Percentiles rank a stretch among this genome's conserved stretches.
These are phyloP conservation scores for Sarcophaga peregrina DNA, from an alignment of 1,140 invertebrate genomes.

Conservation along the genomic window DNA sequence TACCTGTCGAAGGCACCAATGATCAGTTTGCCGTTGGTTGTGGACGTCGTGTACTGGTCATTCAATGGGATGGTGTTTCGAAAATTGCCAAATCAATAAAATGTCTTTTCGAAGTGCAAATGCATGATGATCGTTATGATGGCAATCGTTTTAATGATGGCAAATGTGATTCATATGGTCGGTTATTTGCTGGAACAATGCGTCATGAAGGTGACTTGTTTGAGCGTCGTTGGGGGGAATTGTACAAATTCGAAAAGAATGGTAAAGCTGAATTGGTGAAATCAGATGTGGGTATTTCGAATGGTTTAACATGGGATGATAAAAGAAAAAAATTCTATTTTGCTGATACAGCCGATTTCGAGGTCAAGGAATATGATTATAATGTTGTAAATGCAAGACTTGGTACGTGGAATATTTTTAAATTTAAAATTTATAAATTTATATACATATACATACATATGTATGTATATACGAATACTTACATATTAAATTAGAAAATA, in stretches of 20 bases:
- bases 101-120: slow-evolving; percentile 73
- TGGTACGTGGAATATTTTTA: slow-evolving; percentile 55
- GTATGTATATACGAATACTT: too few species aligned
- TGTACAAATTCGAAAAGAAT: slow-evolving; percentile 70
- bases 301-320: slow-evolving; percentile 83
- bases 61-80: slow-evolving; percentile 67
- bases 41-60: too few species aligned
- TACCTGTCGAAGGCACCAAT: slow-evolving; percentile 74
- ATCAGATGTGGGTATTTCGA: slow-evolving; percentile 76
- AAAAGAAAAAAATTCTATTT: slow-evolving; percentile 80
- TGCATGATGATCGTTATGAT: slow-evolving; percentile 64
- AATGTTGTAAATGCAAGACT: slow-evolving; percentile 76
- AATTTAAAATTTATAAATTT: not conserved
- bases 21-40: slow-evolving; percentile 77
- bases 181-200: slow-evolving; percentile 80
- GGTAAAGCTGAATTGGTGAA: slow-evolving; percentile 70
- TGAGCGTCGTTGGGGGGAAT: slow-evolving; percentile 70
- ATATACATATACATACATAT: not conserved
- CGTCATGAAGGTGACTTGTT: slow-evolving; percentile 63
- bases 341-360: slow-evolving; percentile 76
- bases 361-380: slow-evolving; percentile 80
- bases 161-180: slow-evolving; percentile 84
- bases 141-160: slow-evolving; percentile 86
- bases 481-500: too few species aligned
- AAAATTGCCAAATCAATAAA: slow-evolving; percentile 67